These are phyloP conservation scores for Unio delphinus DNA, from an alignment of 2,888 invertebrate genomes.

Conservation along the genomic window DNA sequence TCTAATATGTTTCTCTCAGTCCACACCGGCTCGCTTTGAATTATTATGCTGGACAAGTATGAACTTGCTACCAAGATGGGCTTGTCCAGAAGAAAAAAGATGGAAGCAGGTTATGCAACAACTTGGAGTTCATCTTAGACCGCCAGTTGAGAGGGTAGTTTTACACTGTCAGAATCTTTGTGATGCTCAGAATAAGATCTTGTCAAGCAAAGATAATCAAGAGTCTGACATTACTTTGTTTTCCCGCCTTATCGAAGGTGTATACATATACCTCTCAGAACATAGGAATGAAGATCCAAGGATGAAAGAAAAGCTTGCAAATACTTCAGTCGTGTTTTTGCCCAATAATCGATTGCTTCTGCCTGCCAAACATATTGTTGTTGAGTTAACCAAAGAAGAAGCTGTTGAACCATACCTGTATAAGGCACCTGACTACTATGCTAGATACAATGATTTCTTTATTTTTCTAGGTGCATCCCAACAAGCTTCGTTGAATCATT, in stretches of 20 bases:
- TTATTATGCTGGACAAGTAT: conserved; percentile 2
- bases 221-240: not conserved
- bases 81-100: not conserved
- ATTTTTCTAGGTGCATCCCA: no score
- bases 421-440: no score
- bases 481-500: no score
- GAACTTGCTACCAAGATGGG: not conserved
- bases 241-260: not conserved
- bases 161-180: conserved; percentile 25
- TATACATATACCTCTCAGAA: conserved; percentile 3
- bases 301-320: no score
- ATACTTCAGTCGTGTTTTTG: conserved; percentile 2
- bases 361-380: not conserved
- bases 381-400: not conserved
- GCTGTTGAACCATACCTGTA: no score
- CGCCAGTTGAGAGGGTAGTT: conserved; percentile 14
- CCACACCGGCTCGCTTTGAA: not conserved
- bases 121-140: conserved; percentile 14
- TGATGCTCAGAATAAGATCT: conserved; percentile 1
- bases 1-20: conserved; percentile 1
- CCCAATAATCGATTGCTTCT: conserved; percentile 1
- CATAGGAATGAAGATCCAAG: conserved; percentile 1
- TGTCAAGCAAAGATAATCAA: no score
- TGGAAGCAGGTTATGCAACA: not conserved
- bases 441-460: no score